A percentile compares a stretch with the other conserved stretches of the same genome.
Evolutionary conservation across 2,797 vertebrate genomes (phyloP).

Genomic region (Oophaga sylvatica): DNA sequence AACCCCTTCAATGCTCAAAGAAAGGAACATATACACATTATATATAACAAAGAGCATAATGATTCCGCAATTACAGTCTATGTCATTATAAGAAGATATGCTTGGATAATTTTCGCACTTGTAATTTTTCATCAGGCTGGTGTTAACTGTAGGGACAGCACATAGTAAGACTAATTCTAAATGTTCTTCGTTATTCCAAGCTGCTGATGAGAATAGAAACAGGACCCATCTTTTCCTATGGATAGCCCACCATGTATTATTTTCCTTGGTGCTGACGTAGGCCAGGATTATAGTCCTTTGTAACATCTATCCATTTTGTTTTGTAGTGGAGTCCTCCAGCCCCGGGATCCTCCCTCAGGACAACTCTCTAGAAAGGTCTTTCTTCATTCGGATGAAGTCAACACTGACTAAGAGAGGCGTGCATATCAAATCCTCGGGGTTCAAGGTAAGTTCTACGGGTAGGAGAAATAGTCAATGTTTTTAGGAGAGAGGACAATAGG

Average conservation of each 20-base stretch:
- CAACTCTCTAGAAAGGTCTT: slow-evolving; percentile 92
- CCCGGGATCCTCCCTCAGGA: slow-evolving; percentile 90
- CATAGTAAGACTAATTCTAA: not conserved
- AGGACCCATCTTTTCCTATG: not conserved
- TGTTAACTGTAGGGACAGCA: not conserved
- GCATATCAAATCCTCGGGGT: slow-evolving; percentile 99
- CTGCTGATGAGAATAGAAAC: not conserved
- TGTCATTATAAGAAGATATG: not conserved
- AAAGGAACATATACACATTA: not conserved
- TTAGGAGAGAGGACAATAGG: not conserved
- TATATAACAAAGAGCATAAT: not conserved
- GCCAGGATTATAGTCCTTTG: not conserved
- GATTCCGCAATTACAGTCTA: not conserved
- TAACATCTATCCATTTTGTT: slow-evolving; percentile 66
- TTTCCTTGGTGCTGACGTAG: not conserved
- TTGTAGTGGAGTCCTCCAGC: slow-evolving; percentile 91
- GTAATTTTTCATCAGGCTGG: not conserved
- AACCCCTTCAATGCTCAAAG: slow-evolving; percentile 15
- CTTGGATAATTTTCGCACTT: not conserved
- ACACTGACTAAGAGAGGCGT: slow-evolving; percentile 97
- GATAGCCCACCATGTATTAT: not conserved
- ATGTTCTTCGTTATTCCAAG: not conserved
- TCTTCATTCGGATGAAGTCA: slow-evolving; percentile 99
- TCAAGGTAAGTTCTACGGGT: slow-evolving; percentile 83
- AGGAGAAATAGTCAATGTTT: not conserved